Evolutionary conservation across 2,797 vertebrate genomes (phyloP).

Genomic region (Labroides dimidiatus): DNA sequence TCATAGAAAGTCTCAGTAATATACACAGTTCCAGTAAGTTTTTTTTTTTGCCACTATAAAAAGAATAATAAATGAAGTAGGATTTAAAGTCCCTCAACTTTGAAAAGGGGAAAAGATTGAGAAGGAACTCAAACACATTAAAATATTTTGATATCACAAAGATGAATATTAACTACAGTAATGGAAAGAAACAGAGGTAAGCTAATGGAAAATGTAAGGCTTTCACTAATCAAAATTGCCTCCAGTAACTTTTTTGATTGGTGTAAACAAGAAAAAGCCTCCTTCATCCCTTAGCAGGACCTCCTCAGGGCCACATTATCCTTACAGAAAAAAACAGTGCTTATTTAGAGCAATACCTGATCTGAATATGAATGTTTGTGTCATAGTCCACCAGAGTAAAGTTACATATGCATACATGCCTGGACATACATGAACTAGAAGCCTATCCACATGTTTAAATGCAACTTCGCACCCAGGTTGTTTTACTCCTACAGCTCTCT

Average conservation of each 20-base stretch:
- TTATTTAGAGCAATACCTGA: no score
- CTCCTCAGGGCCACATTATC: background rate
- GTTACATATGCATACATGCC: no score
- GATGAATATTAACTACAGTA: background rate
- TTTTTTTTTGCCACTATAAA: background rate
- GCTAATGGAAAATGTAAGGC: background rate
- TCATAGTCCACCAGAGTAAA: no score
- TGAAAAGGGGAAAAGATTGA: background rate
- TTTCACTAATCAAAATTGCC: slow-evolving; percentile 5
- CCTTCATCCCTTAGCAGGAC: slow-evolving; percentile 11
- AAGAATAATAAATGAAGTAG: background rate
- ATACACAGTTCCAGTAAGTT: background rate
- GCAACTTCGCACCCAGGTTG: background rate
- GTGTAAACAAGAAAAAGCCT: slow-evolving; percentile 21
- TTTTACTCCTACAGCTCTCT: background rate
- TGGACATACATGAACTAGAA: no score
- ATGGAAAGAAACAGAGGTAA: background rate
- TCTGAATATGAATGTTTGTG: no score
- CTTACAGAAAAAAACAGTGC: background rate
- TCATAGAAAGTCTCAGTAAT: background rate
- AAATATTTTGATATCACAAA: background rate
- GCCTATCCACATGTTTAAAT: background rate
- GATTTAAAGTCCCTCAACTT: background rate
- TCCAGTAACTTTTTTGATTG: slow-evolving; percentile 3
- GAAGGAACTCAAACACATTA: background rate